Conservation (phyloP, 2,797 vertebrate species). For the Apogon hyalosoma region DNA sequence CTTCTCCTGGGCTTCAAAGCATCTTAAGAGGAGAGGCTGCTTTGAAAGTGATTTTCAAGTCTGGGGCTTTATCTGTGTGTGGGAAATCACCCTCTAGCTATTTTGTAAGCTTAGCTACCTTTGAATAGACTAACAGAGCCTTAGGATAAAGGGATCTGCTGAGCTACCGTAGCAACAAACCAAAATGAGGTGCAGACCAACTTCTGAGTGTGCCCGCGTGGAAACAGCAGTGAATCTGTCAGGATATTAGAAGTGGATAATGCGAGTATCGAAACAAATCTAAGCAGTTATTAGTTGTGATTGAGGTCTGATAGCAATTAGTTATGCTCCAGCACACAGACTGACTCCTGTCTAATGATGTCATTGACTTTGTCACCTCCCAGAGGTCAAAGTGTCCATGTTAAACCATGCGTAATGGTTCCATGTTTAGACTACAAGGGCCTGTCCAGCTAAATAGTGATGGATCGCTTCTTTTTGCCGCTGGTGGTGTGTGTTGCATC, state of each 20-base stretch:
- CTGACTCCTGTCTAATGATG: constrained; percentile 80
- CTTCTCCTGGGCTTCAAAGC: constrained; percentile 76
- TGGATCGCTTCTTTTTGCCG: constrained; percentile 78
- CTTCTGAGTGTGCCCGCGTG: constrained; percentile 29
- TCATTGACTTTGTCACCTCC: constrained; percentile 82
- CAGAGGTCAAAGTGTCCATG: constrained; percentile 82
- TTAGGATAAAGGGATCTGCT: constrained; percentile 72
- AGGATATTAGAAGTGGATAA: constrained; percentile 72
- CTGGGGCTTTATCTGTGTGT: constrained; percentile 76
- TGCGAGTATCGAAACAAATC: constrained; percentile 77
- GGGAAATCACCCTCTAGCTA: constrained; percentile 78
- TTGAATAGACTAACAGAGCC: constrained; percentile 76
- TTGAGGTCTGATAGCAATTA: constrained; percentile 84
- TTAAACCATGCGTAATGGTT: constrained; percentile 83
- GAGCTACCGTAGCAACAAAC: constrained; percentile 59
- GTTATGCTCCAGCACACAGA: constrained; percentile 66
- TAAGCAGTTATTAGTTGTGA: constrained; percentile 78
- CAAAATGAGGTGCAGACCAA: constrained; percentile 55
- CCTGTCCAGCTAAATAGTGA: constrained; percentile 82
- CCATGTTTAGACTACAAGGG: constrained; percentile 82
- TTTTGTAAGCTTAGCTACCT: constrained; percentile 80
- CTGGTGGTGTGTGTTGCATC: constrained; percentile 79
- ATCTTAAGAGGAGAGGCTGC: constrained; percentile 66
- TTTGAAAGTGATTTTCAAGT: constrained; percentile 82
- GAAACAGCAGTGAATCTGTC: constrained; percentile 65